Evolutionary conservation across 2,888 invertebrate genomes (phyloP), one percentile per base, ranked within the genome.

Genomic region (Pherbina coryleti): DNA sequence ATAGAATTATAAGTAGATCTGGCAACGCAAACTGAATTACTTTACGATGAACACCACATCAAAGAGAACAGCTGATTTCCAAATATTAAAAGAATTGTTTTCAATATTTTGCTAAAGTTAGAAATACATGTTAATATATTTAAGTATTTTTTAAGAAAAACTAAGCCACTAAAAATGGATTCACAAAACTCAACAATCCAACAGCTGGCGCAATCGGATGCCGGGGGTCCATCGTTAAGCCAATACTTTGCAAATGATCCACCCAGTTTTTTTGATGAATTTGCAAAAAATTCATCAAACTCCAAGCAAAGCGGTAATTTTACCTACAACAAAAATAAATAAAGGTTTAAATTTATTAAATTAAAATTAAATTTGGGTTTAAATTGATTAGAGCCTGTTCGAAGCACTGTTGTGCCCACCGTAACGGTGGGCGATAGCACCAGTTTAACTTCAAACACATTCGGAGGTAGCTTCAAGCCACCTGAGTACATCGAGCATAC

Each of bases 241-340:
- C 89, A 90, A 82, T 90, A 90, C 81, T 90, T 90, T 82, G 88
- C 87, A 5, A 88, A 89, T 82, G 89, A 90, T 85, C 89, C 90
- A 9, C 89, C 90, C 17, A 89, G 89, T 83, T 89, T 89, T 75
- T 90, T 90, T 81, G 90, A 90, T 85, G 88, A 90, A 82, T 79
- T 90, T 70, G 82, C 83, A 19, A 72, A 80, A 74, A 77, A 81
- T 82, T 22, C 70, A 62, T 60, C 77, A 60, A 55, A 57, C 57
- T 19, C 44, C 11, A 8, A 25, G 14, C 37, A 57, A 37, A 22
- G 14, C 34, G 17, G 67, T 37, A 37, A 31, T 31, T 5, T 5
- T 4, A 31, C 31, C 3, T 31, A 1, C 64, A 57, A 19, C 11
- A 37, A 22, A 31, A 37, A 49, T 11, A 37, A 25, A 11, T 53